Base-by-base conservation (phyloP, 2,888 invertebrate genomes). In the Eupithecia centaureata region DNA sequence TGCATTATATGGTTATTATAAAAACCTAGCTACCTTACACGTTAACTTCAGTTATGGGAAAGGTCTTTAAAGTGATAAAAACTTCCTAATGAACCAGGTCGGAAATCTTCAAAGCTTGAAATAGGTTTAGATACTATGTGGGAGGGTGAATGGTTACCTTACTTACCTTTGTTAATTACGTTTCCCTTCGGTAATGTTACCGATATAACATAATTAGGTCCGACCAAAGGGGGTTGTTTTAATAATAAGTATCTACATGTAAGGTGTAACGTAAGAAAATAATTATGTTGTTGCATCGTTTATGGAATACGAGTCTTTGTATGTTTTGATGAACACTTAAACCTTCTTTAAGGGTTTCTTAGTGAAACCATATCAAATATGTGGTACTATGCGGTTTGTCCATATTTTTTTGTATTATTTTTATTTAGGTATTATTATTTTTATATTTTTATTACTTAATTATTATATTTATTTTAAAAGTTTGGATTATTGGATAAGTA, bases 171-270 rank as follows among this genome's bases (percentile, higher is more conserved):
- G 18, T 22, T 47, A 47, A 47, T 47, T 47, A 47, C 47, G 47
- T 47, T 47, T 47, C 22, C 47, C 47, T 22, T 22, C 10, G 22
- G 22, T 47, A 47, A 47, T 47, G 47, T 47, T 47, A 47, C 47
- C 12, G 22, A 22, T 22, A 47, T 47, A 47, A 47, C 47, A 47
- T 47, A 47, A 47, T 47, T 47, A 47, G 3, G 22, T 22, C 47
- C 22, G 47, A 47, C 22, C 47, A 47, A 22, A 42, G 47, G 12
- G 22, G 22, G 47, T 18, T 47, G 12, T 47, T 47, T 22, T 47
- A 47, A 47, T 47, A 22, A 47, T 12, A 47, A 47, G n/a, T n/a
- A n/a, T n/a, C 42, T 18, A 18, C 12, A 12, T 2, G 8, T 32
- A 47, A 10, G 12, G 22, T 47, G 47, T 12, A 47, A 22, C 18